phyloP scores from a whole-genome alignment of 2,797 vertebrate species.

The Notolabrus celidotus region DNA sequence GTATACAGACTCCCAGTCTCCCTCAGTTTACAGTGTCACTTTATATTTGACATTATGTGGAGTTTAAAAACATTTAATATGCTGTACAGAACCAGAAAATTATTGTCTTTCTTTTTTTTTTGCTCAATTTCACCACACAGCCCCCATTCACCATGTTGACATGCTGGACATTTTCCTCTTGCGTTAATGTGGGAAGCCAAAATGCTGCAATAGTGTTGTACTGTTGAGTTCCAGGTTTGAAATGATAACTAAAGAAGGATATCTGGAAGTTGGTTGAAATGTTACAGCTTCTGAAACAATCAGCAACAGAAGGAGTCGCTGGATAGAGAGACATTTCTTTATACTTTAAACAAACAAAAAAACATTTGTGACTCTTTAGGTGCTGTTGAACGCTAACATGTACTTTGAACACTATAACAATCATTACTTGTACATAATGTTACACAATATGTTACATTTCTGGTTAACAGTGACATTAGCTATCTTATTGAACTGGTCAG shows the following conservation, averaged over 20 bases:
- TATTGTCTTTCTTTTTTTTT: conserved; percentile 33
- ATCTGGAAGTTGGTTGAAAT: no score
- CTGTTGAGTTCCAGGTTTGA: not conserved
- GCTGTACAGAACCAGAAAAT: conserved; percentile 75
- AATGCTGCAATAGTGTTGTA: not conserved
- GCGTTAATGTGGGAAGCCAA: not conserved
- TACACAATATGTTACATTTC: no score
- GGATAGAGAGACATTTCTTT: not conserved
- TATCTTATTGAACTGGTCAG: no score
- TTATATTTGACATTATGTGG: conserved; percentile 77
- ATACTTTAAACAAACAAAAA: no score
- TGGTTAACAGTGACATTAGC: no score
- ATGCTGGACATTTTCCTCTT: not conserved
- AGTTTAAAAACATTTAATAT: conserved; percentile 65
- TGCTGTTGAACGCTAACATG: not conserved
- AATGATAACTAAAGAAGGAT: not conserved
- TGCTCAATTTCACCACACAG: conserved; percentile 62
- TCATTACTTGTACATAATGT: no score
- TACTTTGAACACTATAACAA: no score
- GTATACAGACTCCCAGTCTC: conserved; percentile 54
- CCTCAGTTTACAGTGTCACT: conserved; percentile 77
- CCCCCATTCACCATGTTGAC: conserved; percentile 21
- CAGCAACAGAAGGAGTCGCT: not conserved
- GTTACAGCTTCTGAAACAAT: not conserved
- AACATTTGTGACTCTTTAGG: no score